Percentiles rank a stretch among this genome's conserved stretches.
phyloP scores from a whole-genome alignment of 2,797 vertebrate genomes.

The Brachyalestes nurse region DNA sequence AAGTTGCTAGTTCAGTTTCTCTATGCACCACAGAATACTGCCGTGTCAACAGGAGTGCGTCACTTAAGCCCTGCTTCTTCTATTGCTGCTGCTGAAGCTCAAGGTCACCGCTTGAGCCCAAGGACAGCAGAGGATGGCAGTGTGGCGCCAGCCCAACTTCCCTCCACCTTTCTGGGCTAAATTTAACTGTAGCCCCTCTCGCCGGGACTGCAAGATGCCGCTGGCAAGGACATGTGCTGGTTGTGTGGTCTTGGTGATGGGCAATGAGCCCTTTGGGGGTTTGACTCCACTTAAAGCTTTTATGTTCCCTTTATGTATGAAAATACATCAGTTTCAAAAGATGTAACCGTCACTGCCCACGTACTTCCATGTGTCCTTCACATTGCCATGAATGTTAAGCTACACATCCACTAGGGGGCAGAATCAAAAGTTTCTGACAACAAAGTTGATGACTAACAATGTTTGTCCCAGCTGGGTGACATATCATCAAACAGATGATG shows the following conservation, averaged over 20 bases:
- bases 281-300: conserved; percentile 15
- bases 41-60: conserved; percentile 44
- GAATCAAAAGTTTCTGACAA: no score
- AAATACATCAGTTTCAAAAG: no score
- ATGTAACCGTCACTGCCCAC: no score
- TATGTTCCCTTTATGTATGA: no score
- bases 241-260: conserved; percentile 28
- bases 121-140: conserved; percentile 44
- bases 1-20: conserved; percentile 47
- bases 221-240: conserved; percentile 47
- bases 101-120: conserved; percentile 45
- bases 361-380: no score
- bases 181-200: conserved; percentile 46
- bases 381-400: no score
- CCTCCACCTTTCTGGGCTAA: conserved; percentile 38
- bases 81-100: conserved; percentile 21
- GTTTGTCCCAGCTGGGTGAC: no score
- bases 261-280: conserved; percentile 8
- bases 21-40: conserved; percentile 39
- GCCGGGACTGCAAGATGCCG: conserved; percentile 36
- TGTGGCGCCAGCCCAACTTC: conserved; percentile 32
- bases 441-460: neutral
- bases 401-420: no score
- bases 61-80: conserved; percentile 36
- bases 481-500: neutral